A percentile compares a stretch with the other conserved stretches of the same genome.
These are phyloP conservation scores for Otus sunia DNA, from an alignment of 2,113 vertebrate genomes.

Conservation along the genomic window DNA sequence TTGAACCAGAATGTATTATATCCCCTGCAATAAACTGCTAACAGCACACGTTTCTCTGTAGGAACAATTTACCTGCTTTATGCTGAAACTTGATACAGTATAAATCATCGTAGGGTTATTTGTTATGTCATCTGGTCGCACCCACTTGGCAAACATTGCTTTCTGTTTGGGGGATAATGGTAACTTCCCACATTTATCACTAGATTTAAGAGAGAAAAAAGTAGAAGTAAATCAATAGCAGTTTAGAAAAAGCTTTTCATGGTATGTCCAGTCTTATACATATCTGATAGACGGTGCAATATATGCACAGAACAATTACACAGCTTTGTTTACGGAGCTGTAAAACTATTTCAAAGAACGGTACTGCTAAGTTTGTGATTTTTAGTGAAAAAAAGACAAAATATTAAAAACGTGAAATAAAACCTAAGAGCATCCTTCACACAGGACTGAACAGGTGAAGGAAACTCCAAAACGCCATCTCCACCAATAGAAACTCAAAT, in stretches of 20 bases:
- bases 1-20: not conserved
- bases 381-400: not conserved
- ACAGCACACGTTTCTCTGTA: not conserved
- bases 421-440: not conserved
- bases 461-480: not conserved
- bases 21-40: not conserved
- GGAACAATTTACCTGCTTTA: slow-evolving; percentile 88
- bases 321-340: not conserved
- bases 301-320: not conserved
- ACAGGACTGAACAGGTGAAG: not conserved
- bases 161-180: slow-evolving; percentile 95
- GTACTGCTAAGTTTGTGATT: not conserved
- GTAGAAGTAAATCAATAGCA: not conserved
- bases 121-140: slow-evolving; percentile 91
- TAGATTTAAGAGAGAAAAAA: slow-evolving; percentile 53
- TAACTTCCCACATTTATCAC: slow-evolving; percentile 91
- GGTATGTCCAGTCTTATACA: not conserved
- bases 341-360: not conserved
- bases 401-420: not conserved
- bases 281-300: not conserved
- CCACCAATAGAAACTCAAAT: not conserved
- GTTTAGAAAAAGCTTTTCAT: not conserved
- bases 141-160: slow-evolving; percentile 93
- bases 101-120: slow-evolving; percentile 97
- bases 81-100: slow-evolving; percentile 99